These are phyloP conservation scores for Amphiura filiformis DNA, from an alignment of 35 echinoderm and acorn worm genomes.

Conservation along the genomic window DNA sequence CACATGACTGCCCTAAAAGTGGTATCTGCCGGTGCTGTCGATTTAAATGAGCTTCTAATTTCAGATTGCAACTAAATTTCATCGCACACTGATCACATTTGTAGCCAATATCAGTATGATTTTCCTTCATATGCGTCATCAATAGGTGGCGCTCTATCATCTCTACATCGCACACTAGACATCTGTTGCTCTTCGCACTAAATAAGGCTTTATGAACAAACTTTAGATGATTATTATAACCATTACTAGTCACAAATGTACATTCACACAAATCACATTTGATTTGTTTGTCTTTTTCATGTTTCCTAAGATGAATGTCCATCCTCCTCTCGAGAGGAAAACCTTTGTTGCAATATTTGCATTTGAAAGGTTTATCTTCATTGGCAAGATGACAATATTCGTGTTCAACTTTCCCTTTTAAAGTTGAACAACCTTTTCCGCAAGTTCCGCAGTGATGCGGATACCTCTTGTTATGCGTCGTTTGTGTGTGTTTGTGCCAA, in stretches of 20 bases:
- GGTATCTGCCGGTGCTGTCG: neutral
- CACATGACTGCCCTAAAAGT: neutral
- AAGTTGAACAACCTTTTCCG: neutral
- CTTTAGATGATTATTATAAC: neutral
- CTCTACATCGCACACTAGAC: neutral
- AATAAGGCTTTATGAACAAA: neutral
- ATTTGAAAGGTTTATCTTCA: neutral
- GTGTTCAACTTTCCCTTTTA: neutral
- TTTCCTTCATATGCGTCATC: neutral
- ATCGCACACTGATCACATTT: neutral
- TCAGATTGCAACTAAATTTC: neutral
- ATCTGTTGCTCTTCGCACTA: neutral
- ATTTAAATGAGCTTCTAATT: neutral
- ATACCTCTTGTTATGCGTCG: neutral
- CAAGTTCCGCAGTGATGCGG: neutral
- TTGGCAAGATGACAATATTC: neutral
- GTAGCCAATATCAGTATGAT: neutral
- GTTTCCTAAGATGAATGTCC: neutral
- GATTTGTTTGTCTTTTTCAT: neutral
- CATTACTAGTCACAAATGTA: neutral
- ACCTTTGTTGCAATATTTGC: neutral
- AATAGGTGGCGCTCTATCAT: neutral
- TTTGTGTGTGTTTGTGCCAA: neutral
- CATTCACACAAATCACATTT: neutral
- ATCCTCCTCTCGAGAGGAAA: neutral